Percentiles rank a stretch among this genome's conserved stretches.
Evolutionary conservation across 2,797 vertebrate species (phyloP).

Genomic region (Pipistrellus kuhlii): DNA sequence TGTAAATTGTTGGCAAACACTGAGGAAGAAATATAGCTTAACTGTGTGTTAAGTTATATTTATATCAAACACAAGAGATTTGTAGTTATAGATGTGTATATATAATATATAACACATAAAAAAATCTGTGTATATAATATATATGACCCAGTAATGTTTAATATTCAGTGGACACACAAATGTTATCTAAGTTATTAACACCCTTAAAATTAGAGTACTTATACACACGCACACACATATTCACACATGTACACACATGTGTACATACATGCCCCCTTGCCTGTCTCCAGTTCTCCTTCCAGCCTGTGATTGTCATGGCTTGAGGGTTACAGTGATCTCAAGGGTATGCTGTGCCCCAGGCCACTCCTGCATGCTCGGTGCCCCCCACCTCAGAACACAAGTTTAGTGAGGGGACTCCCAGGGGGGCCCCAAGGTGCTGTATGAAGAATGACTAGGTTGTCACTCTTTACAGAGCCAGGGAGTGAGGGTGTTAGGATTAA

Average conservation of each 20-base stretch:
- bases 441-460: not conserved
- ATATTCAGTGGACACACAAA: not conserved
- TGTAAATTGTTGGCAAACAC: not conserved
- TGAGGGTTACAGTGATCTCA: not conserved
- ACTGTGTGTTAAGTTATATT: not conserved
- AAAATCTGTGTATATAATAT: not conserved
- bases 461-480: not conserved
- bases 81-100: not conserved
- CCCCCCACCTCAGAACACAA: not conserved
- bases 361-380: not conserved
- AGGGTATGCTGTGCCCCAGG: not conserved
- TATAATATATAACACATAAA: accelerated
- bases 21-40: not conserved
- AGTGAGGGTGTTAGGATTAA: not conserved
- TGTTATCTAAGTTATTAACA: too few relatives aligned
- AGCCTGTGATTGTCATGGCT: not conserved
- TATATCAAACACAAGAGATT: not conserved
- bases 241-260: accelerated
- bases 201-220: too few relatives aligned
- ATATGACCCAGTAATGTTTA: not conserved
- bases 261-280: too few relatives aligned
- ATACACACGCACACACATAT: too few relatives aligned
- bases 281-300: not conserved
- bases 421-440: not conserved
- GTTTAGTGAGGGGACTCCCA: not conserved